Percentiles rank a stretch among this genome's conserved stretches.
Conservation (phyloP, 2,797 vertebrate genomes). For the Phoebastria nigripes region DNA sequence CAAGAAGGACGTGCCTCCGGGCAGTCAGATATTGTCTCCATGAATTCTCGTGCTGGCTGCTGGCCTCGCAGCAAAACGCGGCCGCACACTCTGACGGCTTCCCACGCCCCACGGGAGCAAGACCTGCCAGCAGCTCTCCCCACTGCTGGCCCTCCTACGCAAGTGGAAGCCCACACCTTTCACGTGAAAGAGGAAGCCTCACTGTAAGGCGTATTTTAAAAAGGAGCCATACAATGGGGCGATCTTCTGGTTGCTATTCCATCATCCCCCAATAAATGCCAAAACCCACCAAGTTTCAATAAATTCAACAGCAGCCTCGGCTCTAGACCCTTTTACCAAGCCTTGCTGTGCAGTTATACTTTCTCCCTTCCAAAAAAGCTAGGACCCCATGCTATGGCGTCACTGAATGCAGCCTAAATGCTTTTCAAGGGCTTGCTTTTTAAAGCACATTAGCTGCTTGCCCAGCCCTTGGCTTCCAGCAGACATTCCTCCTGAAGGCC, state of each 20-base stretch:
- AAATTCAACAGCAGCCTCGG: background rate
- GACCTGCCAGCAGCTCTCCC: background rate
- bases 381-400: no score
- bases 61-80: rapidly evolving
- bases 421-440: background rate
- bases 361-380: background rate
- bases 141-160: rapidly evolving
- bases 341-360: background rate
- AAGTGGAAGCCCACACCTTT: rapidly evolving
- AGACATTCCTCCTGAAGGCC: background rate
- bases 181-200: background rate
- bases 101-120: rapidly evolving
- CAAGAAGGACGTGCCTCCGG: rapidly evolving
- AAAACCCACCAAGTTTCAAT: background rate
- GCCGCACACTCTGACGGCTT: rapidly evolving
- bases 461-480: background rate
- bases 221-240: rapidly evolving
- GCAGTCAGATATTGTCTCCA: rapidly evolving
- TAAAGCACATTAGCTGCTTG: background rate
- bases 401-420: background rate
- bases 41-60: rapidly evolving
- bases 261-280: background rate
- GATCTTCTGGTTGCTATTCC: background rate
- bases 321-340: background rate
- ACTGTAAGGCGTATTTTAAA: background rate